Evolutionary conservation across 2,797 vertebrate genomes (phyloP), one percentile per base, ranked within the genome.

Genomic region (Capromys pilorides): DNA sequence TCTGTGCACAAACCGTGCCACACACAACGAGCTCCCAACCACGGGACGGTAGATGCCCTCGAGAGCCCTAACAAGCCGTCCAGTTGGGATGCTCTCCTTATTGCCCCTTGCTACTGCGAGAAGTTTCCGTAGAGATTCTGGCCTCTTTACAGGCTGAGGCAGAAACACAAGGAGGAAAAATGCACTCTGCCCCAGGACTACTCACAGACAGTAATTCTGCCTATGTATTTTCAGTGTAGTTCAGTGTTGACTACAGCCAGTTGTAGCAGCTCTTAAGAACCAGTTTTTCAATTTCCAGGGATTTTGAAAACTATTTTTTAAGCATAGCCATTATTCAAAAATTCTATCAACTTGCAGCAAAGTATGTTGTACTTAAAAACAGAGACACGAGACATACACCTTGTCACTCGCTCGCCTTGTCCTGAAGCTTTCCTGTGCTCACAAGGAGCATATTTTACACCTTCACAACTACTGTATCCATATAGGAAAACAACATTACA

Each of bases 391-490:
- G n/a, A n/a, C n/a, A n/a, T n/a, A n/a, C n/a, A n/a, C n/a, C n/a
- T n/a, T n/a, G n/a, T n/a, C n/a, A n/a, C n/a, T n/a, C n/a, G 66
- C 26, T 54, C 83, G 69, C 57, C 91, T 94, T 73, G n/a, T 82
- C n/a, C 59, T 36, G 67, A 62, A 18, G 36, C n/a, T 86, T 59
- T 45, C n/a, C 36, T n/a, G 7, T 80, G 33, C 26, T 41, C 84
- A 90, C n/a, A n/a, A n/a, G n/a, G n/a, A n/a, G n/a, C n/a, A n/a
- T n/a, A n/a, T n/a, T n/a, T n/a, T n/a, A n/a, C n/a, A n/a, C n/a
- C n/a, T 57, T 90, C 94, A 64, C 16, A 71, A 78, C 51, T 92
- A 28, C 51, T 78, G 5, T 54, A 69, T 79, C 80, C 69, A 1
- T 78, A 61, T n/a, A 6, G 49, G 39, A 59, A 93, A 93, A 66